Conservation (phyloP, 2,113 vertebrate species). For the Sylvietta virens region DNA sequence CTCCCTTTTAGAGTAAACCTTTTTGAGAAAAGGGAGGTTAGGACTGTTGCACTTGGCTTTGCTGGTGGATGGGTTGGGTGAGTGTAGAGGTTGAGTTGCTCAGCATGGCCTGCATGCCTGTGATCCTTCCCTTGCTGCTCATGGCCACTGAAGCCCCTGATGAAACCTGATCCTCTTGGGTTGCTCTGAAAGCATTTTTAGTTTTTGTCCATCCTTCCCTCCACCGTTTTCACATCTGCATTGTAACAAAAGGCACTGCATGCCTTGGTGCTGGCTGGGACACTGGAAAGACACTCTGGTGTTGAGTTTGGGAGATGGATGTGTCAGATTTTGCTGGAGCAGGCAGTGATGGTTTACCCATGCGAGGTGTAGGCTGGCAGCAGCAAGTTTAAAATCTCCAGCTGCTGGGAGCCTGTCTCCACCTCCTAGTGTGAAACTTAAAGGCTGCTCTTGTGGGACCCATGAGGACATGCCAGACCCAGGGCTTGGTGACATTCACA, state of each 20-base stretch:
- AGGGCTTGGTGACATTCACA: background rate
- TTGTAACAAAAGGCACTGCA: background rate
- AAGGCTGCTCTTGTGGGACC: background rate
- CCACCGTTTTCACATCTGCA: background rate
- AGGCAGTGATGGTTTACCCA: background rate
- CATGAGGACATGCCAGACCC: background rate
- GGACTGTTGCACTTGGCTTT: background rate
- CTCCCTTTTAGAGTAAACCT: background rate
- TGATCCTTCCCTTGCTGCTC: background rate
- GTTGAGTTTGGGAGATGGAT: background rate
- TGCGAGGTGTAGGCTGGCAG: background rate
- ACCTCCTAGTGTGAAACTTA: background rate
- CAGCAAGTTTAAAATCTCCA: background rate
- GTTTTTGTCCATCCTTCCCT: background rate
- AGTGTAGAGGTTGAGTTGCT: background rate
- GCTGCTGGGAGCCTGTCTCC: background rate
- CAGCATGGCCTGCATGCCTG: background rate
- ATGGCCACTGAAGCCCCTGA: background rate
- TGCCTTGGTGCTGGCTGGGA: background rate
- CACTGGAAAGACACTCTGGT: rapidly evolving
- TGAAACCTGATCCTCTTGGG: background rate
- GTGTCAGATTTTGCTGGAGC: background rate
- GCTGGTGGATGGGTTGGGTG: background rate
- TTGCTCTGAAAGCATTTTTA: background rate
- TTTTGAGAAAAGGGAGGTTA: background rate